Base-by-base conservation (phyloP, 2,797 vertebrate species). In the Salmo trutta region DNA sequence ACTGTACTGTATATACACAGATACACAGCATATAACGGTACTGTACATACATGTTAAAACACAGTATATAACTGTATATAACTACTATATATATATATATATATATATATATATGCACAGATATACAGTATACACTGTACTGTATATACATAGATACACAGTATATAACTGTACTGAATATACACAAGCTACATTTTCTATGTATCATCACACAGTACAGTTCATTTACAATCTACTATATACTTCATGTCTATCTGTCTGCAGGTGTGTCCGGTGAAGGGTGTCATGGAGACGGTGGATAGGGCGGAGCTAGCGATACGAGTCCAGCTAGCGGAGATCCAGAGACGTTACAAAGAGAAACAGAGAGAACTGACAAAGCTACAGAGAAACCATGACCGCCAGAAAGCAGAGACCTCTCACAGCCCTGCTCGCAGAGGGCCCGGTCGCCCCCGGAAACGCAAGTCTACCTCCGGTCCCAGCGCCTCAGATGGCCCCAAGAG, bases 281-380 rank as follows among this genome's bases (percentile, higher is more conserved):
- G 94, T 4, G 95, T 96, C 90, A 96, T 98, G 75, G 98, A 98
- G 88, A 95, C 92, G 82, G 95, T 98, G 88, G 96, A 97, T 90
- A 95, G 95, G 8, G 96, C 97, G 91, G 98, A 99, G 93, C 93
- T 98, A 89, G 95, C 96, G 87, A 96, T 98, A 96, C 94, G 98
- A 29, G 90, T 98, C 93, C 96, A 93, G 86, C 92, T 99, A 90
- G 97, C 97, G 0, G 97, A 97, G 88, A 93, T 99, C 79, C 97
- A 99, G 93, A 91, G 96, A 56, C 95, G 95, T 82, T 98, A 98
- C 91, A 98, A 98, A 93, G 97, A 99, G 91, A 98, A 98, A 89
- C 97, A 98, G 94, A 95, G 96, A 86, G 97, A 99, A 93, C 93
- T 98, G 91, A 96, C 95, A 79, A 97, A 97, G 85, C 94, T 99